Evolutionary conservation across 2,888 invertebrate genomes (phyloP), one percentile per base, ranked within the genome.

Genomic region (Sarcophaga caerulescens): DNA sequence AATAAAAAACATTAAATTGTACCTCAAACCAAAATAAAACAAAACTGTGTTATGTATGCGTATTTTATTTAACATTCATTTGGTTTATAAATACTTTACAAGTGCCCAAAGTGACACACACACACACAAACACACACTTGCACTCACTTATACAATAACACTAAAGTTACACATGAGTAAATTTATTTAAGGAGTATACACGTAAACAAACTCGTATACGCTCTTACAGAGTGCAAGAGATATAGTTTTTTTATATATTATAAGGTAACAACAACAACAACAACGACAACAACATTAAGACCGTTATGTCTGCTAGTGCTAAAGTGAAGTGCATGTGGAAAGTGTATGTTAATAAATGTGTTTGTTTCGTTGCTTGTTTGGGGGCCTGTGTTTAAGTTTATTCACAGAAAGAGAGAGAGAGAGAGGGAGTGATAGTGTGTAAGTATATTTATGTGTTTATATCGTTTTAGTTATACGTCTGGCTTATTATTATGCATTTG

Each of bases 11-110:
- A 52, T 14, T 10, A 47, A 57, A 65, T 59, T 70, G 44, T 69
- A 75, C 79, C 79, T 75, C 65, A 63, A 35, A 77, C 71, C 65
- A 63, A 35, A 77, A 74, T 47, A 47, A 63, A 52, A 14, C 1
- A 12, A 52, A 52, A 14, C 10, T 52, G 52, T 52, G 12, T 52
- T 75, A 12, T 63, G 57, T 75, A 75, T 52, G 74, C 47, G 68
- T 77, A 77, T 59, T 85, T 81, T 79, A 71, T 68, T 85, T 74
- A 80, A 83, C 79, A 85, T 85, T 85, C 83, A 85, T 85, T 79
- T 74, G 76, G 68, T 83, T 83, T 82, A 82, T 80, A 85, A 82
- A 85, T 85, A 85, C 73, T 73, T 85, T 59, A 79, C 73, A 77
- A 80, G 71, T 74, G 70, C 63, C 68, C 75, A 35, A 23, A 80